Conservation (phyloP, 1,140 invertebrate species). For the Zophobas atratus region DNA sequence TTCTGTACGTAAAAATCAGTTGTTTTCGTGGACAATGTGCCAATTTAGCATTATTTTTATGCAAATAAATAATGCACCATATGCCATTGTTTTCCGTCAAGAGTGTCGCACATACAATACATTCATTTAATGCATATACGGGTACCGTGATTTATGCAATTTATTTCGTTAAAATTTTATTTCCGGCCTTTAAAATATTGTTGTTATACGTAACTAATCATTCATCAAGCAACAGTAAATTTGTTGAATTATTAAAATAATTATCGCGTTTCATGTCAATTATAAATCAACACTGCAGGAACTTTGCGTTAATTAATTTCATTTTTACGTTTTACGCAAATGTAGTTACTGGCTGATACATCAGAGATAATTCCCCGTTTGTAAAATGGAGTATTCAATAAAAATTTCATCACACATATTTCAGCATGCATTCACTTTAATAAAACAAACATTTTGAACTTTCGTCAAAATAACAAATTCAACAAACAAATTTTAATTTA, state of each 20-base stretch:
- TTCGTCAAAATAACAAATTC: no score
- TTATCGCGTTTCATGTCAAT: constrained; percentile 1
- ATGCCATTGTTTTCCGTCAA: background rate
- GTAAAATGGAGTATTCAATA: no score
- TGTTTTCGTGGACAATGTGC: background rate
- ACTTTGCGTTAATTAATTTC: background rate
- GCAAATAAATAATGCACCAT: constrained; percentile 1
- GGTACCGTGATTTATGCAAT: no score
- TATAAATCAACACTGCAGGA: background rate
- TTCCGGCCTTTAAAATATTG: background rate
- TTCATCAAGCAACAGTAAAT: background rate
- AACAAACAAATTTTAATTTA: no score
- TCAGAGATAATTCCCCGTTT: no score
- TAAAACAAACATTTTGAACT: no score
- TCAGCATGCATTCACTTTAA: no score
- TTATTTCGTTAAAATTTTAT: no score
- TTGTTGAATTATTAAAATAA: constrained; percentile 17
- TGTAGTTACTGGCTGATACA: no score
- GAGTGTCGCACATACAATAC: background rate
- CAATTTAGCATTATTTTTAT: background rate
- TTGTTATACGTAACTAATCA: constrained; percentile 1
- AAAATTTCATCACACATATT: no score
- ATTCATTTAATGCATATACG: no score
- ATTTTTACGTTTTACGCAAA: no score
- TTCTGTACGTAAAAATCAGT: constrained; percentile 8